Evolutionary conservation across 92 coral and sea anemone species (phyloP).

Genomic region (Zoanthus solanderi): DNA sequence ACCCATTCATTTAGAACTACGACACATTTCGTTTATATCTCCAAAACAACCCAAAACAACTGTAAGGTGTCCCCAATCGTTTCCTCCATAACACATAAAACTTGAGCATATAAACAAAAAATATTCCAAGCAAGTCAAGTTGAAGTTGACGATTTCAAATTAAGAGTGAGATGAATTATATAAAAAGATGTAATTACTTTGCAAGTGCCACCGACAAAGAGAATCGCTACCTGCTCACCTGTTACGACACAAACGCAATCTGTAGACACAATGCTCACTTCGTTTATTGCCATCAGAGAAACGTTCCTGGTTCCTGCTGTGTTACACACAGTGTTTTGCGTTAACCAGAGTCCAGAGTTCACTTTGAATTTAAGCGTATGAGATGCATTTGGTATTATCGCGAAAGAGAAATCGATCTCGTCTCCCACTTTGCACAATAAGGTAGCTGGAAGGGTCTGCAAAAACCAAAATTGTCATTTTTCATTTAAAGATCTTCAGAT

Average conservation of each 20-base stretch:
- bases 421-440: slow-evolving; percentile 30
- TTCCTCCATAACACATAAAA: no score
- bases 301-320: slow-evolving; percentile 6
- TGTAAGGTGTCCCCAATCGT: no score
- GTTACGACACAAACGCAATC: background rate
- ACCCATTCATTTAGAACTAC: no score
- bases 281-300: slow-evolving; percentile 14
- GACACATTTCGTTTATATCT: no score
- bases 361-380: background rate
- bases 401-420: background rate
- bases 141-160: no score
- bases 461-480: background rate
- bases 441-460: background rate
- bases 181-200: no score
- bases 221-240: background rate
- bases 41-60: no score
- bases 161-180: no score
- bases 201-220: no score
- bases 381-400: background rate
- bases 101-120: no score
- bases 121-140: no score
- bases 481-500: background rate
- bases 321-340: background rate
- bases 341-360: slow-evolving; percentile 6
- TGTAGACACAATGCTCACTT: slow-evolving; percentile 24